These are phyloP conservation scores for Meandrusa payeni DNA, from an alignment of 2,888 invertebrate genomes.

Conservation along the genomic window DNA sequence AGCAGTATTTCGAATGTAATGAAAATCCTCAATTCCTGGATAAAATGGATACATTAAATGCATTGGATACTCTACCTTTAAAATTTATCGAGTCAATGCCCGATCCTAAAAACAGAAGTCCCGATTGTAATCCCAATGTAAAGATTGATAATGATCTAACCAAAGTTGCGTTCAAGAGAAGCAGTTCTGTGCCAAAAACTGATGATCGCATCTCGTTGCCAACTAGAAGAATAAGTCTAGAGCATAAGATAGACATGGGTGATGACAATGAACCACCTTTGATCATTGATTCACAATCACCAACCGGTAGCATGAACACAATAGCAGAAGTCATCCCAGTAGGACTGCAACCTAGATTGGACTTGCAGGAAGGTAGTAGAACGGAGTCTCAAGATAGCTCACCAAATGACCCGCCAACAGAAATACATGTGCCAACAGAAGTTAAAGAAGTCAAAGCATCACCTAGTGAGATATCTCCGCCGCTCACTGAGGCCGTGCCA, in stretches of 20 bases:
- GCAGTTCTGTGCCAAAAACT: conserved; percentile 68
- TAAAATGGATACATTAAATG: conserved; percentile 48
- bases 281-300: conserved; percentile 70
- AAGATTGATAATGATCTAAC: conserved; percentile 63
- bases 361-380: conserved; percentile 51
- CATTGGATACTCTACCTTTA: conserved; percentile 48
- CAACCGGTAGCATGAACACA: conserved; percentile 68
- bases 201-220: conserved; percentile 60
- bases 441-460: conserved; percentile 62
- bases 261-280: conserved; percentile 75
- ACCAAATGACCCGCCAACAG: conserved; percentile 70
- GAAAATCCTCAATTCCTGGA: conserved; percentile 60
- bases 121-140: conserved; percentile 42
- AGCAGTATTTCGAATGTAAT: conserved; percentile 73
- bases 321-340: conserved; percentile 72
- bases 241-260: conserved; percentile 74
- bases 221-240: conserved; percentile 63
- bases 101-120: conserved; percentile 49
- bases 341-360: conserved; percentile 59
- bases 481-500: conserved; percentile 50
- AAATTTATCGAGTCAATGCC: conserved; percentile 53
- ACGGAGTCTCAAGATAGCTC: conserved; percentile 68
- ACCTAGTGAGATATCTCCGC: conserved; percentile 72
- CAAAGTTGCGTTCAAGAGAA: conserved; percentile 67
- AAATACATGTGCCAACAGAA: conserved; percentile 65